These are phyloP conservation scores for Hystrix brachyura DNA, from an alignment of 2,113 vertebrate species.

Conservation along the genomic window DNA sequence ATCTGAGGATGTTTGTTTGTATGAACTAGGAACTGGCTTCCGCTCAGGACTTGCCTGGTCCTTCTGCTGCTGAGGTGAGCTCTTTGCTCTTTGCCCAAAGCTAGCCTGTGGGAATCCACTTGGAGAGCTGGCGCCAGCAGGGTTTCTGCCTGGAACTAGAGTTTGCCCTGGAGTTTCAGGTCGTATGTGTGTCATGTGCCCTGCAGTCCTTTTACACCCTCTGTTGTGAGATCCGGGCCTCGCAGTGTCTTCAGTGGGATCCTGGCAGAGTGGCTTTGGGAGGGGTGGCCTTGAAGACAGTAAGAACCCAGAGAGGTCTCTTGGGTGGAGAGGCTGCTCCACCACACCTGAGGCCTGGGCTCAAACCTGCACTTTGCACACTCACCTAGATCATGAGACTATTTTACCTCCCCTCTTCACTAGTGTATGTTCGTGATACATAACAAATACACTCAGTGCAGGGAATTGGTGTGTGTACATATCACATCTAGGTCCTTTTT, in stretches of 20 bases:
- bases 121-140: not conserved
- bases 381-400: not conserved
- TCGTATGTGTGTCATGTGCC: not conserved
- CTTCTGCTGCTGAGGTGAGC: not conserved
- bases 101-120: fast-evolving
- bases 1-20: not conserved
- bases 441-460: not conserved
- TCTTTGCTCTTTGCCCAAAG: not conserved
- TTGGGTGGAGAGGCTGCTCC: not conserved
- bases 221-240: not conserved
- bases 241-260: not conserved
- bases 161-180: not conserved
- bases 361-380: not conserved
- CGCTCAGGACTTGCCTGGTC: not conserved
- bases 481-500: not conserved
- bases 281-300: not conserved
- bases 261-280: slow-evolving; percentile 20
- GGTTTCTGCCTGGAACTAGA: not conserved
- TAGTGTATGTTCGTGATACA: not conserved
- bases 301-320: not conserved
- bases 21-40: not conserved
- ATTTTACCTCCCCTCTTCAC: not conserved
- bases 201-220: not conserved
- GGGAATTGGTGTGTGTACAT: not conserved
- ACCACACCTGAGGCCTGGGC: not conserved